A percentile compares a stretch with the other conserved stretches of the same genome.
These are phyloP conservation scores for Riptortus pedestris DNA, from an alignment of 1,140 invertebrate species.

Conservation along the genomic window DNA sequence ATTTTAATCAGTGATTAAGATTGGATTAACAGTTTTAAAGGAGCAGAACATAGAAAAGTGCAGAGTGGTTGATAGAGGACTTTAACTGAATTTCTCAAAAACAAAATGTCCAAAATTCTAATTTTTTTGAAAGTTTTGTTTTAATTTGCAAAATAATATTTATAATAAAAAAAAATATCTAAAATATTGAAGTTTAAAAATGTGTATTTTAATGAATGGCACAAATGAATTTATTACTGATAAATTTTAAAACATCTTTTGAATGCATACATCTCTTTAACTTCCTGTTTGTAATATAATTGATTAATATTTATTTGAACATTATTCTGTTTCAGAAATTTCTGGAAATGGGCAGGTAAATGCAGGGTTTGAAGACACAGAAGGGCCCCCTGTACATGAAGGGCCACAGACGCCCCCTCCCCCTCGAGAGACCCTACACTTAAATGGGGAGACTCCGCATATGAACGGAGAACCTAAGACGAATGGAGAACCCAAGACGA, in stretches of 20 bases:
- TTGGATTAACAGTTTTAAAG: too few species aligned
- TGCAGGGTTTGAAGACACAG: conserved; percentile 24
- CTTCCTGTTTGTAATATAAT: neutral
- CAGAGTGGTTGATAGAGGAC: too few species aligned
- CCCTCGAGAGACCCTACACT: neutral
- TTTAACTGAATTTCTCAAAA: too few species aligned
- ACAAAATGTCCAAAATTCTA: too few species aligned
- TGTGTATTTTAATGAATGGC: neutral
- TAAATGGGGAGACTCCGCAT: conserved; percentile 11
- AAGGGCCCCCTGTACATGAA: neutral
- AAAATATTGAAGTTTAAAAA: neutral
- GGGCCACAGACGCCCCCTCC: neutral
- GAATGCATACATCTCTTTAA: neutral
- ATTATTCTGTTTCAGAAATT: conserved; percentile 20
- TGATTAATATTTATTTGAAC: neutral
- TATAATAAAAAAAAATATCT: neutral
- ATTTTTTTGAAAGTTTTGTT: too few species aligned
- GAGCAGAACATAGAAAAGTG: too few species aligned
- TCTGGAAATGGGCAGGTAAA: conserved; percentile 25
- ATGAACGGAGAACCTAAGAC: conserved; percentile 29
- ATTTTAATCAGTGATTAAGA: too few species aligned
- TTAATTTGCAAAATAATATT: too few species aligned
- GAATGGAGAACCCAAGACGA: conserved; percentile 35
- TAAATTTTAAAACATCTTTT: neutral
- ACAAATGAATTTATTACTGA: neutral